Percentiles rank a stretch among this genome's conserved stretches.
phyloP scores from a whole-genome alignment of 2,888 invertebrate genomes.

The Strigamia crassipes region DNA sequence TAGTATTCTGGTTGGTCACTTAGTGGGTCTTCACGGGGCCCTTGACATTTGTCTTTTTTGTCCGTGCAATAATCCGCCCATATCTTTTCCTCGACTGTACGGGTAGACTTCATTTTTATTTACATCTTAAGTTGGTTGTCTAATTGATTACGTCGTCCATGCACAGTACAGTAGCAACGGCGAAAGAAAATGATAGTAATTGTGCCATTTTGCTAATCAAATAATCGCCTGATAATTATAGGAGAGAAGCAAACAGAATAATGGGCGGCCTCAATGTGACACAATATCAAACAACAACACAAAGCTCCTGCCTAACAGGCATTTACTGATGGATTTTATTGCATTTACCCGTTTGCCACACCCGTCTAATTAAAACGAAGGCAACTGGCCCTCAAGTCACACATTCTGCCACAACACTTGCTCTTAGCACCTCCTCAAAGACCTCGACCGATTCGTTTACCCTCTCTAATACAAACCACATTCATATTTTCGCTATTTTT shows the following conservation, averaged over 20 bases:
- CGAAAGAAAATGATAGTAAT: conserved; percentile 27
- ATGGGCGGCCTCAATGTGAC: conserved; percentile 38
- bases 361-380: conserved; percentile 39
- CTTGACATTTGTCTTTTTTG: no score
- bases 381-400: conserved; percentile 20
- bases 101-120: not conserved
- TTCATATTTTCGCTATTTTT: not conserved
- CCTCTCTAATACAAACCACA: not conserved
- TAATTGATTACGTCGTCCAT: conserved; percentile 1
- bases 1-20: no score
- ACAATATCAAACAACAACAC: conserved; percentile 42
- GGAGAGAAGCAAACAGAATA: conserved; percentile 37
- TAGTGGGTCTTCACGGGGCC: no score
- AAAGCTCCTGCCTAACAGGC: conserved; percentile 29
- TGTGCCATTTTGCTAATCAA: conserved; percentile 38
- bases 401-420: not conserved
- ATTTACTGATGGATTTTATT: conserved; percentile 37
- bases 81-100: no score
- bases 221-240: conserved; percentile 40
- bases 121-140: not conserved
- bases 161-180: conserved; percentile 18
- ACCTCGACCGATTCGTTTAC: not conserved
- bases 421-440: conserved; percentile 20
- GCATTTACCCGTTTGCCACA: conserved; percentile 39
- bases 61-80: no score